Conservation (phyloP, 2,113 vertebrate species). For the Bufo bufo region DNA sequence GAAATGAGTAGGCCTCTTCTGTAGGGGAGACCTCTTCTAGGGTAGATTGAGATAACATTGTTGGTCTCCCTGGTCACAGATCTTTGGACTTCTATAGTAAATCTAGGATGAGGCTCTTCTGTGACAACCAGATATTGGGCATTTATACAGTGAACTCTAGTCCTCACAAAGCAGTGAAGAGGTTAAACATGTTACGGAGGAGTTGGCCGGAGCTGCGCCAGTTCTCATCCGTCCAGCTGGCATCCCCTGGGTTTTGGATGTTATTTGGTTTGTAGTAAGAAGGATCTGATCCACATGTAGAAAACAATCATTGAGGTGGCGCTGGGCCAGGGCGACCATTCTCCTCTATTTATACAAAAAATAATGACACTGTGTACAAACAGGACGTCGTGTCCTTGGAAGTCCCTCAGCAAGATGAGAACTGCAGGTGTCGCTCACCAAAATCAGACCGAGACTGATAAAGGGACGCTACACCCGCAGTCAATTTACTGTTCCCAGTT, state of each 20-base stretch:
- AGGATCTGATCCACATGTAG: neutral
- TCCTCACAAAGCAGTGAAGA: neutral
- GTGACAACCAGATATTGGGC: too few relatives aligned
- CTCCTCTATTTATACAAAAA: neutral
- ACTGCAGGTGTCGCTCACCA: neutral
- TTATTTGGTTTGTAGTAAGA: constrained; percentile 29
- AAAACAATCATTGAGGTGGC: neutral
- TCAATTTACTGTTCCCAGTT: neutral
- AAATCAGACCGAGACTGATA: neutral
- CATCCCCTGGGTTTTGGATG: constrained; percentile 22
- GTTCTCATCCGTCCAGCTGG: constrained; percentile 5
- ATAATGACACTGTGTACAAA: neutral
- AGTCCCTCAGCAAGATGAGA: too few relatives aligned
- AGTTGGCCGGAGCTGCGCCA: constrained; percentile 16
- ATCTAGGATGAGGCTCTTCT: neutral
- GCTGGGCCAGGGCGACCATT: neutral
- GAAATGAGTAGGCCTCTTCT: neutral
- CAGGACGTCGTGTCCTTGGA: neutral
- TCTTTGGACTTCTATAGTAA: neutral
- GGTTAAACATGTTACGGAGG: constrained; percentile 22
- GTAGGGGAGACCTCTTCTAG: neutral
- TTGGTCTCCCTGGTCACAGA: neutral
- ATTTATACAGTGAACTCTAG: neutral
- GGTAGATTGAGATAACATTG: neutral
- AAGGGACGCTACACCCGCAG: neutral